Evolutionary conservation across 2,888 invertebrate genomes (phyloP), one percentile per base, ranked within the genome.

Genomic region (Archaeoteleia sp.): DNA sequence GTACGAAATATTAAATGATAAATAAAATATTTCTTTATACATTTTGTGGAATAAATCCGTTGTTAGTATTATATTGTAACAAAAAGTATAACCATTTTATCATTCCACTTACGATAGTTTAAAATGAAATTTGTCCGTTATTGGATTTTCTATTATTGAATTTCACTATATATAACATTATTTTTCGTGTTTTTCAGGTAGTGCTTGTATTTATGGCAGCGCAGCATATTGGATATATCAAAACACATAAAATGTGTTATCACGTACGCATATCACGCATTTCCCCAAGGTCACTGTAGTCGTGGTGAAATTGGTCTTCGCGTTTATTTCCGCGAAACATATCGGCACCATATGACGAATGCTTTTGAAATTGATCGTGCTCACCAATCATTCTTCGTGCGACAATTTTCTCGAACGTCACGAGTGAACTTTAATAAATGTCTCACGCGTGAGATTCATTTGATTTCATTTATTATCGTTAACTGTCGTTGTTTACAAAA

Each of bases 381-480:
- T 15, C 37, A 9, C 55, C 35, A 46, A 55, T 45, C 45, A 55
- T 55, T 37, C 14, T 30, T 37, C 29, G 39, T 35, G 27, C 45
- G 30, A 45, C 55, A 55, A 55, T 55, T 55, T 55, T 55, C 55
- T 20, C 15, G 20, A 23, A 45, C 20, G 37, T 37, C 55, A 37
- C 17, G 10, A 10, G 29, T n/a, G 37, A 37, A 45, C 37, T 55
- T 55, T 46, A 45, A 46, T 46, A 55, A 55, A 46, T 46, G 55
- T 46, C 45, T 29, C 17, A 2, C 35, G n/a, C 13, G n/a, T 4
- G 23, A 55, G 30, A 46, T 43, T 54, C 43, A 43, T 54, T 17
- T n/a, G 34, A 27, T 54, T 35, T 43, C 54, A 54, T 55, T 55
- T 45, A 17, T 45, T 10, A 29, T 29, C 2, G 9, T n/a, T n/a